Evolutionary conservation across 2,113 vertebrate species (phyloP).

Genomic region (Hemiprocne comata): DNA sequence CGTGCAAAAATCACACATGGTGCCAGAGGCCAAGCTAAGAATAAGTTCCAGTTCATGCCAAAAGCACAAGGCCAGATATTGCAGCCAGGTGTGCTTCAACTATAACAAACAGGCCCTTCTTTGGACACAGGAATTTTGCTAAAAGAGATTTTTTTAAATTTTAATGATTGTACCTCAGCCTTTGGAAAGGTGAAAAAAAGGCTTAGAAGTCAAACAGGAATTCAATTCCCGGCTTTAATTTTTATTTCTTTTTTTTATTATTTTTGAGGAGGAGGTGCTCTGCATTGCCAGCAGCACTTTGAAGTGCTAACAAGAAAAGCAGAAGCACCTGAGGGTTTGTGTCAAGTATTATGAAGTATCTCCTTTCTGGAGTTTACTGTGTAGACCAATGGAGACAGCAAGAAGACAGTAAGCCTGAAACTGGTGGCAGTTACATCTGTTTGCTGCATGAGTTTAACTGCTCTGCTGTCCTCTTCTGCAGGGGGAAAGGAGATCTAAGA

Average conservation of each 20-base stretch:
- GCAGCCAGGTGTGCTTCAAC: background rate
- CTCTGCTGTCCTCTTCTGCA: background rate
- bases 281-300: background rate
- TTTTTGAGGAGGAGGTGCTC: background rate
- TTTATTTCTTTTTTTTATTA: no score
- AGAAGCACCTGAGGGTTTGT: background rate
- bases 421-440: background rate
- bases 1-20: rapidly evolving
- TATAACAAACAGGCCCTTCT: background rate
- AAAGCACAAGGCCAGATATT: background rate
- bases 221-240: background rate
- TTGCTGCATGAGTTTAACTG: background rate
- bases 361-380: background rate
- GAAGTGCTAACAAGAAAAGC: background rate
- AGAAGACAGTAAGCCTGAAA: background rate
- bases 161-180: no score
- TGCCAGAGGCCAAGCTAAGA: background rate
- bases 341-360: background rate
- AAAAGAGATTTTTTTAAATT: background rate
- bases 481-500: background rate
- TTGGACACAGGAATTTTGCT: background rate
- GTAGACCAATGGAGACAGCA: background rate
- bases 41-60: background rate
- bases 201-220: no score
- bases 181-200: background rate